Base-by-base conservation (phyloP, 2,113 vertebrate genomes). In the Sterrhoptilus dennistouni region DNA sequence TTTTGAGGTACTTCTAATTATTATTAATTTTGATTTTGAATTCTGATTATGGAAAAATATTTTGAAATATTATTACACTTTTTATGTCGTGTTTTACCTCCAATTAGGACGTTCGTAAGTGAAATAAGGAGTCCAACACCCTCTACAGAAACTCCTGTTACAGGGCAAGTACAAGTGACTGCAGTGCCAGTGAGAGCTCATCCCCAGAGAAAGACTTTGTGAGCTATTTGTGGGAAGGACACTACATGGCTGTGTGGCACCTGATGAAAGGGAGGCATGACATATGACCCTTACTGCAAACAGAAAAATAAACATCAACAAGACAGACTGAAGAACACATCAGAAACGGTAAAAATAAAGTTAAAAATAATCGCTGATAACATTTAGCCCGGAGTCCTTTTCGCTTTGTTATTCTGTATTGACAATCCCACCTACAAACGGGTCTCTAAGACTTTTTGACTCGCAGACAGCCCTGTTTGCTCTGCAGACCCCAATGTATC, bases 301-400 rank as follows among this genome's bases (percentile, higher is more conserved):
- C 0, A 0, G 77, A 19, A 95, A 95, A 89, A 90, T 59, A 97
- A 96, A 95, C 94, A 97, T 97, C 96, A 95, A 96, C 76, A 91
- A 96, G 95, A 95, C 96, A 97, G 95, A 92, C 6, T 71, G 83
- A 97, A 97, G 94, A 95, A 78, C 93, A 95, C 93, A 97, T 97
- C 95, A 96, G 86, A 95, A 97, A 71, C 52, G 33, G 89, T 97
- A 97, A 95, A 96, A 97, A 69, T 31, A 59, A 78, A 80, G 64
- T 95, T 87, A 92, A 93, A 95, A 93, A 83, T 97, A 95, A 97
- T 96, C 89, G 18, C 80, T 95, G 86, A 28, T 71, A 97, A 87
- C 96, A 95, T 96, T 89, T 95, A 92, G 80, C 96, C 95, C 2
- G 29, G 33, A 93, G 96, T 68, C 60, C 38, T 95, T 95, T 96